phyloP scores from a whole-genome alignment of 2,113 vertebrate species.

The Stegostoma tigrinum region DNA sequence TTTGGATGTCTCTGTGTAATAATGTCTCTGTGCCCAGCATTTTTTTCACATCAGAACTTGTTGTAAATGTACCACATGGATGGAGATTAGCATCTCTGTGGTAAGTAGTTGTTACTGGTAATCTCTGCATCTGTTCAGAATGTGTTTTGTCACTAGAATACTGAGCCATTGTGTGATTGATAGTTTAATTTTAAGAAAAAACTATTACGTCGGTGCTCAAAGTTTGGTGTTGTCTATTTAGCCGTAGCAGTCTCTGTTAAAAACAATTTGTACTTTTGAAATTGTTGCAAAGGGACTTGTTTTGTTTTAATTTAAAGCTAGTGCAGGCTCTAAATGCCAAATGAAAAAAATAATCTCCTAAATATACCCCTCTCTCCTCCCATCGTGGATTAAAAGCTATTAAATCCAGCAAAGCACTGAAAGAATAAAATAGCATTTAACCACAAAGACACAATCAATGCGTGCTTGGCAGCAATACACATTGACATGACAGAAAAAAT shows the following conservation, averaged over 20 bases:
- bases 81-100: background rate
- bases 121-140: conserved; percentile 9
- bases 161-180: background rate
- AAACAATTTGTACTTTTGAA: background rate
- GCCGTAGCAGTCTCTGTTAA: background rate
- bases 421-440: background rate
- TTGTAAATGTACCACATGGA: background rate
- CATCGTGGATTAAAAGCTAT: background rate
- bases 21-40: background rate
- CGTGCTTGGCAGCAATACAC: background rate
- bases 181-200: background rate
- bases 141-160: background rate
- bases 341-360: background rate
- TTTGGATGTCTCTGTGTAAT: background rate
- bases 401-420: background rate
- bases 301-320: background rate
- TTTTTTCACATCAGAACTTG: background rate
- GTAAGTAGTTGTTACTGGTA: background rate
- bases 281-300: background rate
- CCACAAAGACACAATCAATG: background rate
- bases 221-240: background rate
- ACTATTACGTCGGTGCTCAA: background rate
- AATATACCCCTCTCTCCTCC: background rate
- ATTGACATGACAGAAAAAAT: background rate
- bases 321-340: background rate